phyloP scores from a whole-genome alignment of 2,888 invertebrate species.

The Leptarthrus brevirostris region DNA sequence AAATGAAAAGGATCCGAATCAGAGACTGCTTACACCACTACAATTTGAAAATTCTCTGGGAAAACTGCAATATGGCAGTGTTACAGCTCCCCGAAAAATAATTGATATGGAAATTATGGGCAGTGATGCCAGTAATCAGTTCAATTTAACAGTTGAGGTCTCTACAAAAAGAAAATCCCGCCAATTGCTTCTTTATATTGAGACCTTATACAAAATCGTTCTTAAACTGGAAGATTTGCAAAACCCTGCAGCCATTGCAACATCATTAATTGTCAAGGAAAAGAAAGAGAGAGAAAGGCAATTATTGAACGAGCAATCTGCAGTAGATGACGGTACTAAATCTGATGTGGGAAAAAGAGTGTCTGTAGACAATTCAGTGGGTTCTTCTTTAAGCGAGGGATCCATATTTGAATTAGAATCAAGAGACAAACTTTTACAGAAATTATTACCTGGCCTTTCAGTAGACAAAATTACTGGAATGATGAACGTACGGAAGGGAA shows the following conservation, averaged over 20 bases:
- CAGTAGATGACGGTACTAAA: slow-evolving; percentile 6
- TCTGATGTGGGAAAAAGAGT: background rate
- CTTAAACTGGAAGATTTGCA: slow-evolving; percentile 87
- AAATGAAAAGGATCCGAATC: slow-evolving; percentile 64
- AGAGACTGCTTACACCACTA: slow-evolving; percentile 78
- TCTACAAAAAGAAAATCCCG: slow-evolving; percentile 75
- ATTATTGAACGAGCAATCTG: slow-evolving; percentile 62
- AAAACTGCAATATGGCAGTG: slow-evolving; percentile 89
- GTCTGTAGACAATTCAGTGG: slow-evolving; percentile 55
- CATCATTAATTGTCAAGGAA: slow-evolving; percentile 72
- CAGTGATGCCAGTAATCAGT: slow-evolving; percentile 59
- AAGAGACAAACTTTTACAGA: slow-evolving; percentile 72
- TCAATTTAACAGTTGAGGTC: slow-evolving; percentile 57
- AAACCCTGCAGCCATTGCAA: slow-evolving; percentile 80
- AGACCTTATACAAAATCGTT: slow-evolving; percentile 83
- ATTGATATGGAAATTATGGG: slow-evolving; percentile 87
- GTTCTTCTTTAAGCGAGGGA: slow-evolving; percentile 63
- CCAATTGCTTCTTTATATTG: slow-evolving; percentile 88
- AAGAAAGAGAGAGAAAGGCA: slow-evolving; percentile 67
- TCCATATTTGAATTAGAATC: slow-evolving; percentile 64
- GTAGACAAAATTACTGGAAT: slow-evolving; percentile 79
- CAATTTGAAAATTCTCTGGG: slow-evolving; percentile 97
- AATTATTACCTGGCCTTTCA: slow-evolving; percentile 74
- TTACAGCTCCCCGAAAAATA: slow-evolving; percentile 90
- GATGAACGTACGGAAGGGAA: slow-evolving; percentile 84